Conservation (phyloP, 1,140 invertebrate species). For the Cydia splendana region DNA sequence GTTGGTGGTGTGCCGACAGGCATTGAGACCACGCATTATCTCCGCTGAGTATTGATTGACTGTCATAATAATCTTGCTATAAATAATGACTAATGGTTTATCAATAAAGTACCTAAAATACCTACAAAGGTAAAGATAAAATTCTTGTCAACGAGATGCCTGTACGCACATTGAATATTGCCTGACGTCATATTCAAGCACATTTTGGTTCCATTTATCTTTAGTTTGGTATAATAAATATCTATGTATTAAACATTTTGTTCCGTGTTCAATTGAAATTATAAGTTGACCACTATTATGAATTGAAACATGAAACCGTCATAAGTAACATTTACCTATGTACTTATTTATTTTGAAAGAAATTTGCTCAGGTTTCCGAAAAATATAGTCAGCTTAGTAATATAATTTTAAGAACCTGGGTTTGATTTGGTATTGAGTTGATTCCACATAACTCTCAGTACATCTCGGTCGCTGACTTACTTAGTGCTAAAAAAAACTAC, state of each 20-base stretch:
- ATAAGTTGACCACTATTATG: no score
- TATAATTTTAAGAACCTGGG: no score
- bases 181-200: not conserved
- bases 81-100: not conserved
- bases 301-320: no score
- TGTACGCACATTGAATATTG: not conserved
- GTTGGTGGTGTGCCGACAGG: not conserved
- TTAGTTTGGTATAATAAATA: not conserved
- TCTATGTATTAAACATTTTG: not conserved
- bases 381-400: no score
- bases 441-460: no score
- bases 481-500: no score
- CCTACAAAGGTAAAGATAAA: not conserved
- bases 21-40: not conserved
- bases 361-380: no score
- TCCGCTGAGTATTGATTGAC: not conserved
- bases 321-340: no score
- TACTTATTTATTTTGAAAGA: no score
- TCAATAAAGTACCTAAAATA: not conserved
- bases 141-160: not conserved
- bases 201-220: not conserved
- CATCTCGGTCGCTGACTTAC: no score
- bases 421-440: no score
- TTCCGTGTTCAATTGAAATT: no score
- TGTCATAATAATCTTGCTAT: not conserved